Evolutionary conservation across 2,888 invertebrate genomes (phyloP).

Genomic region (Amphipoea lucens): DNA sequence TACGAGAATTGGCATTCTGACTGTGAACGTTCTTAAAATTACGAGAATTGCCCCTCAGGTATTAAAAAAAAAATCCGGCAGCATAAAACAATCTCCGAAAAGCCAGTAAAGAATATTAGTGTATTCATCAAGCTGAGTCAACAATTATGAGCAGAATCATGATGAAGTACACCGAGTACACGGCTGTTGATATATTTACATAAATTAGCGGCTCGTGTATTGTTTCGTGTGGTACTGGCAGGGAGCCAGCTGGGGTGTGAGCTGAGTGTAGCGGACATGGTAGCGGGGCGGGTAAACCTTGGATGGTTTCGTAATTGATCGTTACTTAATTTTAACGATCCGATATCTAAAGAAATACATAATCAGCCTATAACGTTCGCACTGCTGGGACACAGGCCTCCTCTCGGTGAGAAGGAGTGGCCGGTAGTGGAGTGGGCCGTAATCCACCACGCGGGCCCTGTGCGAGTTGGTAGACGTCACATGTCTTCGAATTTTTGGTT

Average conservation of each 20-base stretch:
- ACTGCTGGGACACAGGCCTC: no score
- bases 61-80: not conserved
- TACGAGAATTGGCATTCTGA: no score
- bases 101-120: slow-evolving; percentile 9
- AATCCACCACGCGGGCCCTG: no score
- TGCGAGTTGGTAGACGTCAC: no score
- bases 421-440: no score
- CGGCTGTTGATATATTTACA: slow-evolving; percentile 62
- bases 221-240: slow-evolving; percentile 56
- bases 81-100: not conserved
- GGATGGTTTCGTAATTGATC: not conserved
- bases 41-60: no score
- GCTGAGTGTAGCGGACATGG: slow-evolving; percentile 28
- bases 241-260: slow-evolving; percentile 27
- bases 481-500: no score
- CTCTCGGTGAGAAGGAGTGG: no score
- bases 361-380: no score
- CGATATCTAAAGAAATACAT: no score
- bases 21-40: no score
- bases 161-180: slow-evolving; percentile 31
- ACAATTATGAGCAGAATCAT: slow-evolving; percentile 45
- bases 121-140: slow-evolving; percentile 31
- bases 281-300: slow-evolving; percentile 21
- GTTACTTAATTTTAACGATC: not conserved
- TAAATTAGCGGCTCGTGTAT: slow-evolving; percentile 70